Percentiles rank a stretch among this genome's conserved stretches.
phyloP scores from a whole-genome alignment of 2,888 invertebrate genomes.

The Clanis bilineata region DNA sequence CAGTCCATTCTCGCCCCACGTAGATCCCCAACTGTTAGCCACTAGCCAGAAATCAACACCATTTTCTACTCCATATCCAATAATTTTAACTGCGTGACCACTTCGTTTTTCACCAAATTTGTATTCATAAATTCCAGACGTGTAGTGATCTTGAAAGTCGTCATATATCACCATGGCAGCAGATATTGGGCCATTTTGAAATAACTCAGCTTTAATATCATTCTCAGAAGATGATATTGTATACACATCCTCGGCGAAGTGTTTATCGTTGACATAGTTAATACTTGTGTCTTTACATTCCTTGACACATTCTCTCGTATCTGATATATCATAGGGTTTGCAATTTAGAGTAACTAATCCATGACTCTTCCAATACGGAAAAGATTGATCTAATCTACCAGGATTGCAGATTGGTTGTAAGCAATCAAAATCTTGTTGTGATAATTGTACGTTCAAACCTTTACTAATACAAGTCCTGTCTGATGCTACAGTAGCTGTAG shows the following conservation, averaged over 20 bases:
- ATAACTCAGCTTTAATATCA: constrained; percentile 1
- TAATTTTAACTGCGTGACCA: not conserved
- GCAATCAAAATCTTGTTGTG: not conserved
- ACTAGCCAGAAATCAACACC: too few species aligned
- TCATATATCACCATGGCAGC: not conserved
- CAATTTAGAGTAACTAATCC: not conserved
- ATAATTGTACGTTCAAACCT: not conserved
- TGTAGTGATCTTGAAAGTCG: not conserved
- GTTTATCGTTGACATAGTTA: not conserved
- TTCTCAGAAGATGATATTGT: not conserved
- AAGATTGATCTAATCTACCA: not conserved
- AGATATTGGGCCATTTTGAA: not conserved
- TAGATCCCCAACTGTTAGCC: too few species aligned
- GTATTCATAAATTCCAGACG: not conserved
- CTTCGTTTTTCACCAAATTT: not conserved
- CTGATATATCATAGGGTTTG: not conserved
- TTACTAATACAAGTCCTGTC: constrained; percentile 29
- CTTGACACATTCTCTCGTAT: not conserved
- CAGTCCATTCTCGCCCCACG: too few species aligned
- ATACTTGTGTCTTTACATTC: not conserved
- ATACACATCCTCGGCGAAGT: not conserved
- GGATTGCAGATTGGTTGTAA: not conserved
- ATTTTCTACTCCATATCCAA: not conserved
- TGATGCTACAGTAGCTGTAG: constrained; percentile 20
- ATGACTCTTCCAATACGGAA: not conserved